Evolutionary conservation across 2,888 invertebrate genomes (phyloP).

Genomic region (Embidobia sp.): DNA sequence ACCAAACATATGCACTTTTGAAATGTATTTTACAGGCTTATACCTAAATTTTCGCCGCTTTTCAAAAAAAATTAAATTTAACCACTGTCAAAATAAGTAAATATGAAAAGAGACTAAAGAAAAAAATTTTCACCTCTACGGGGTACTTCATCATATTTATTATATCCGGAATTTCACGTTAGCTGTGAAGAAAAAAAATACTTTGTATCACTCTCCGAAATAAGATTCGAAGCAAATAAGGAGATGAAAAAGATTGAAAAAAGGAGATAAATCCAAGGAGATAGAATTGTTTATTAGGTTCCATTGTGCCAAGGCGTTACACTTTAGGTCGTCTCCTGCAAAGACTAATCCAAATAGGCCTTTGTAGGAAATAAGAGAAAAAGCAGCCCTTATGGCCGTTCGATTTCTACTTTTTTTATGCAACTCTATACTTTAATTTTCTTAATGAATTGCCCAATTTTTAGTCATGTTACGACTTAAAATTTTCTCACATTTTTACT

Average conservation of each 20-base stretch:
- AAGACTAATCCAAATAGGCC: slow-evolving; percentile 53
- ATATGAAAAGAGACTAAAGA: neutral
- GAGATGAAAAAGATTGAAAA: slow-evolving; percentile 31
- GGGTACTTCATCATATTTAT: slow-evolving; percentile 39
- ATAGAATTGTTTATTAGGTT: slow-evolving; percentile 57
- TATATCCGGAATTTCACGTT: slow-evolving; percentile 29
- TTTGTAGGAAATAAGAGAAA: slow-evolving; percentile 36
- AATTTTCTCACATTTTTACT: no score
- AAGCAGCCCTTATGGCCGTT: slow-evolving; percentile 29
- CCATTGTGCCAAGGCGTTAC: slow-evolving; percentile 57
- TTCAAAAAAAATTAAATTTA: slow-evolving; percentile 5
- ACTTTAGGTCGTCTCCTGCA: slow-evolving; percentile 38
- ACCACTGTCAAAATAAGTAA: slow-evolving; percentile 8
- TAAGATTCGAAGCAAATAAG: slow-evolving; percentile 47
- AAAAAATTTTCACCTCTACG: neutral
- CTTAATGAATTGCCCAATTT: no score
- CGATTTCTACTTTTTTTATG: no score
- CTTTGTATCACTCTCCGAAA: slow-evolving; percentile 38
- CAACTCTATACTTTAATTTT: no score
- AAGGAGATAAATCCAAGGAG: slow-evolving; percentile 41
- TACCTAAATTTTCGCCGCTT: neutral
- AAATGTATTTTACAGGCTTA: neutral
- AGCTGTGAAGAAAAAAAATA: slow-evolving; percentile 42
- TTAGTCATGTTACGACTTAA: no score
- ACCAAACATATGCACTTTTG: slow-evolving; percentile 10